Evolutionary conservation across 2,113 vertebrate species (phyloP).

Genomic region (Cavia porcellus): DNA sequence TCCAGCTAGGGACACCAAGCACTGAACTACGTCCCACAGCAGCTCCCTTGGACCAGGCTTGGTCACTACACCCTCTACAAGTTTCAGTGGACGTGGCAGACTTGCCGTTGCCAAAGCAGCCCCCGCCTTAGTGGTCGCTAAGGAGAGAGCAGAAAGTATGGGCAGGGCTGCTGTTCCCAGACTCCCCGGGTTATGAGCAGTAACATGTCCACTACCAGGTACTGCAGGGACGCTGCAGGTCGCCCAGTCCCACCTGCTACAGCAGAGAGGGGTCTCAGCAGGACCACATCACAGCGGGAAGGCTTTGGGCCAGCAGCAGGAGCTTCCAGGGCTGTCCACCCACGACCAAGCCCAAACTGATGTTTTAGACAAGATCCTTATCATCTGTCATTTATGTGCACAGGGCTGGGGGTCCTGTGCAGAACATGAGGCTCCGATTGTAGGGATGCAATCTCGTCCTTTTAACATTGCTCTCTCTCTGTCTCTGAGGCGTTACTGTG

Average conservation of each 20-base stretch:
- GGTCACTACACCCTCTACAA: rapidly evolving
- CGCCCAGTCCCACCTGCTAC: rapidly evolving
- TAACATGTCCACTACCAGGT: neutral
- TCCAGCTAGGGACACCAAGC: neutral
- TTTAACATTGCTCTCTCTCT: neutral
- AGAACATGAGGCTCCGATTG: neutral
- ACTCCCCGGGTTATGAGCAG: neutral
- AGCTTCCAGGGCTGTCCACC: rapidly evolving
- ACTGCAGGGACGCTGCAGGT: neutral
- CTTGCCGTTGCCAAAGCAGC: neutral
- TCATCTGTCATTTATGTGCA: neutral
- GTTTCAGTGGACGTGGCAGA: neutral
- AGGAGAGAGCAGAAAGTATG: neutral
- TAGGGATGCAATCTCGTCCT: too few relatives aligned
- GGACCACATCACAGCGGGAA: too few relatives aligned
- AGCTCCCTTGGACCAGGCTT: neutral
- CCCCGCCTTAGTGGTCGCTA: neutral
- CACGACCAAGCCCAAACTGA: rapidly evolving
- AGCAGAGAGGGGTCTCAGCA: neutral
- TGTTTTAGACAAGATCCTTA: too few relatives aligned
- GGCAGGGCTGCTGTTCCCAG: neutral
- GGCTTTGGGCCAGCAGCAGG: neutral
- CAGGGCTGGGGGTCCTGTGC: neutral
- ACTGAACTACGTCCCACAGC: neutral
- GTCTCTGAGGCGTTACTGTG: neutral